A percentile compares a stretch with the other conserved stretches of the same genome.
Conservation (phyloP, 2,113 vertebrate genomes). For the Ahaetulla prasina region DNA sequence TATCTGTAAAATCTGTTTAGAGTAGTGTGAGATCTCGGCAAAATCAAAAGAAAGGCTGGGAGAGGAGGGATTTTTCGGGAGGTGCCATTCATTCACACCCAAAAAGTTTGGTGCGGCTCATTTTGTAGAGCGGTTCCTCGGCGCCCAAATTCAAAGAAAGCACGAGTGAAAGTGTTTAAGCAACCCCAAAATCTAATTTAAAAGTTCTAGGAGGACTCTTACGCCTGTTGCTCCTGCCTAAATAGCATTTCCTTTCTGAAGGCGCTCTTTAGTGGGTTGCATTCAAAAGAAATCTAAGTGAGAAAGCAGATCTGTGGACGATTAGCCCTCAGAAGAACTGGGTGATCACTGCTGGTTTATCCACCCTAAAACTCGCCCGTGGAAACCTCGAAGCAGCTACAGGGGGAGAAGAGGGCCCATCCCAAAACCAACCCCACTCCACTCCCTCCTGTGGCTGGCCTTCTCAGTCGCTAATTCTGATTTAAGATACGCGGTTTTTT, state of each 20-base stretch:
- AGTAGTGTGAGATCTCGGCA: not conserved
- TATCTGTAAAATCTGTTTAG: constrained; percentile 32
- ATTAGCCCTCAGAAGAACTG: not conserved
- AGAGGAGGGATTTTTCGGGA: too few relatives aligned
- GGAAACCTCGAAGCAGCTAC: not conserved
- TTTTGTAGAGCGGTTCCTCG: constrained; percentile 6
- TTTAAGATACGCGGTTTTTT: not conserved
- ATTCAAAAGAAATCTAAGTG: not conserved
- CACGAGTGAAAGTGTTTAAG: not conserved
- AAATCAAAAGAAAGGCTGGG: not conserved
- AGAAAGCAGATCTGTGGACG: not conserved
- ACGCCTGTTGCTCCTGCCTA: not conserved
- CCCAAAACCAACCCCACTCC: not conserved
- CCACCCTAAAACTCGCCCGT: not conserved
- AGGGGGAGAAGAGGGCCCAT: not conserved
- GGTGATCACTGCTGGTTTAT: not conserved
- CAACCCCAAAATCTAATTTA: not conserved
- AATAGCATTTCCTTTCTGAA: not conserved
- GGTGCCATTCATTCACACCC: not conserved
- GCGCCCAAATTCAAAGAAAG: constrained; percentile 13
- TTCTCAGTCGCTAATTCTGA: not conserved
- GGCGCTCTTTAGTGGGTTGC: not conserved
- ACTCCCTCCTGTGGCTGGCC: not conserved
- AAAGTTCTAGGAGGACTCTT: not conserved
- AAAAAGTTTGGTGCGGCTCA: not conserved